phyloP scores from a whole-genome alignment of 2,888 invertebrate species.

The Hirudinaria manillensis region DNA sequence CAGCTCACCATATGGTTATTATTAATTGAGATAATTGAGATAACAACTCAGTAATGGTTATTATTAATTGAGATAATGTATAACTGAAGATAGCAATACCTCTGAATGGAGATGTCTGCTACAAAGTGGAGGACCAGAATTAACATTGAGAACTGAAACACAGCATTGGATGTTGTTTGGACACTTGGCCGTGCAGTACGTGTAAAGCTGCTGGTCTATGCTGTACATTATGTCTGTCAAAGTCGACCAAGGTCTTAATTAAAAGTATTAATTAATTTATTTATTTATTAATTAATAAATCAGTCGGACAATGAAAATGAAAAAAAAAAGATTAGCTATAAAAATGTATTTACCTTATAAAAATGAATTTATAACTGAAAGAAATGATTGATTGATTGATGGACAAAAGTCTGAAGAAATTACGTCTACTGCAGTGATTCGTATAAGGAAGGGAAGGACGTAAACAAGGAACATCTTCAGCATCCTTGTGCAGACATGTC shows the following conservation, averaged over 20 bases:
- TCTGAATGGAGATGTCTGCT: constrained; percentile 62
- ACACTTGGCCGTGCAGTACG: constrained; percentile 73
- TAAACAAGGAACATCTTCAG: constrained; percentile 57
- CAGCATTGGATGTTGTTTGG: constrained; percentile 73
- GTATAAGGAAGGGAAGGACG: constrained; percentile 67
- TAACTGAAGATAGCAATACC: background rate
- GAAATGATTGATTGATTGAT: background rate
- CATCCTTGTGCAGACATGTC: constrained; percentile 28
- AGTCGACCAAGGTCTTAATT: background rate
- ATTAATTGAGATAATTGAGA: too few relatives aligned
- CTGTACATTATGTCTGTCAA: constrained; percentile 71
- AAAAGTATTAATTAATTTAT: too few relatives aligned
- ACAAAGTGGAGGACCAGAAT: constrained; percentile 76
- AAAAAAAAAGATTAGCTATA: background rate
- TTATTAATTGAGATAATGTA: too few relatives aligned
- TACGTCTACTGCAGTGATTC: constrained; percentile 71
- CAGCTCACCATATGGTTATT: too few relatives aligned
- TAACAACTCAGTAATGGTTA: too few relatives aligned
- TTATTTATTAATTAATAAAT: too few relatives aligned
- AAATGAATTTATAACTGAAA: too few relatives aligned
- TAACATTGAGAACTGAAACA: constrained; percentile 71
- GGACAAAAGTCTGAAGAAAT: constrained; percentile 45
- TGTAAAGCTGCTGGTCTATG: constrained; percentile 74
- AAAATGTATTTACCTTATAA: too few relatives aligned
- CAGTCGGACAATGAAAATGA: background rate